phyloP scores from a whole-genome alignment of 2,888 invertebrate genomes.

The Cylloceria caligata region DNA sequence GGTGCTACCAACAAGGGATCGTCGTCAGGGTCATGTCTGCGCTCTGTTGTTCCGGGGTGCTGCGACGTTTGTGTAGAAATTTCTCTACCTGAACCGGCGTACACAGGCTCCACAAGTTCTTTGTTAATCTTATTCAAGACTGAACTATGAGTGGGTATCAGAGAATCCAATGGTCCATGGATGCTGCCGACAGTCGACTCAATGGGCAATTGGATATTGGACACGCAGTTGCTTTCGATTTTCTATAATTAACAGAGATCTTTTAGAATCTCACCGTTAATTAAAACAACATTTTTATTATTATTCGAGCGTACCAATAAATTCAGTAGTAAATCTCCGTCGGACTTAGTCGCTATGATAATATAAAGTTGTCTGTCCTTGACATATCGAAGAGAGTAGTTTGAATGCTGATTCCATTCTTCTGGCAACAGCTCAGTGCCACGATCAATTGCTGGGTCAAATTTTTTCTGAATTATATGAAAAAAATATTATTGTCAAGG shows the following conservation, averaged over 20 bases:
- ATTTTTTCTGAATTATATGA: constrained; percentile 86
- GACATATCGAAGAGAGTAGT: constrained; percentile 91
- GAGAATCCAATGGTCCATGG: constrained; percentile 86
- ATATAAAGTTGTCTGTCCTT: constrained; percentile 89
- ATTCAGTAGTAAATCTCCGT: constrained; percentile 88
- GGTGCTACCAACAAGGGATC: constrained; percentile 75
- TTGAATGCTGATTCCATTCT: constrained; percentile 90
- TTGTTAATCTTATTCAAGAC: constrained; percentile 88
- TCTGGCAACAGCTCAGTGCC: constrained; percentile 90
- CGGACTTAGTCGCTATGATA: constrained; percentile 87
- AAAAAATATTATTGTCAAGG: background rate
- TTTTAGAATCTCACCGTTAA: background rate
- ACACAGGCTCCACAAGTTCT: constrained; percentile 89
- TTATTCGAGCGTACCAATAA: constrained; percentile 86
- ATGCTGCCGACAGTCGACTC: constrained; percentile 86
- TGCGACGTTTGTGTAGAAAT: constrained; percentile 85
- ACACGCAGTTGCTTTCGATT: constrained; percentile 87
- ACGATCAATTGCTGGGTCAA: constrained; percentile 86
- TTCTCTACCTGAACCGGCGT: constrained; percentile 82
- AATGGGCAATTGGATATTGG: constrained; percentile 87
- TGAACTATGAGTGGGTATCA: constrained; percentile 89
- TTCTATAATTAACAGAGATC: constrained; percentile 85
- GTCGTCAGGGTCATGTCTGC: constrained; percentile 50
- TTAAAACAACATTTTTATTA: background rate
- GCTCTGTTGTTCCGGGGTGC: constrained; percentile 11